Percentiles rank a stretch among this genome's conserved stretches.
These are phyloP conservation scores for Dasyurus viverrinus DNA, from an alignment of 2,113 vertebrate species.

Conservation along the genomic window DNA sequence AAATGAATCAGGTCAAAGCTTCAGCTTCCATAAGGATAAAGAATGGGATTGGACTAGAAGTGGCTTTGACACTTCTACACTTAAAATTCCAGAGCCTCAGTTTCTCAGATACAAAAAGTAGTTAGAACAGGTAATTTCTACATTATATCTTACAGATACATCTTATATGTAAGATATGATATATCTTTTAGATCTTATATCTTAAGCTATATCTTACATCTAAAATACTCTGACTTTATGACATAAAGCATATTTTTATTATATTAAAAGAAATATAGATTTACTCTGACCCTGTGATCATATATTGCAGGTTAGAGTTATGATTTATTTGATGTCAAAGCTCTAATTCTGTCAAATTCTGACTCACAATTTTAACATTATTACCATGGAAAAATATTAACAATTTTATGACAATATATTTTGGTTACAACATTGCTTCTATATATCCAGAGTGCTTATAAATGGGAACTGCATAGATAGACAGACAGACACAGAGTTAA, in stretches of 20 bases:
- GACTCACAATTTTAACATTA: not conserved
- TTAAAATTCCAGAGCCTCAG: too few species aligned
- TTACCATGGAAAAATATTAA: not conserved
- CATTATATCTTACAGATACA: not conserved
- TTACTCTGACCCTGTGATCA: not conserved
- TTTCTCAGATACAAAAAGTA: not conserved
- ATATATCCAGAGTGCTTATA: too few species aligned
- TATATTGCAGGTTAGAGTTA: not conserved
- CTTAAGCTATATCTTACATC: not conserved
- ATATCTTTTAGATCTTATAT: too few species aligned
- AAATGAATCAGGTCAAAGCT: too few species aligned
- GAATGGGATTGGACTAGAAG: too few species aligned
- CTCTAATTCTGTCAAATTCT: too few species aligned
- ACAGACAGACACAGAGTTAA: too few species aligned
- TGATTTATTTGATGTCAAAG: not conserved
- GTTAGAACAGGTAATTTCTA: not conserved
- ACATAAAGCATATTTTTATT: not conserved
- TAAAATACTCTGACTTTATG: not conserved
- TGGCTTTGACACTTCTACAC: too few species aligned
- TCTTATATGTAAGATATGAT: too few species aligned
- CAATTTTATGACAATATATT: not conserved
- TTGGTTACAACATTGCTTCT: not conserved
- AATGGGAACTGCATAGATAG: not conserved
- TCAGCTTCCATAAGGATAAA: too few species aligned
- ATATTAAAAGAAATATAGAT: not conserved